Evolutionary conservation across 2,797 vertebrate genomes (phyloP).

Genomic region (Poliocrania exsul): DNA sequence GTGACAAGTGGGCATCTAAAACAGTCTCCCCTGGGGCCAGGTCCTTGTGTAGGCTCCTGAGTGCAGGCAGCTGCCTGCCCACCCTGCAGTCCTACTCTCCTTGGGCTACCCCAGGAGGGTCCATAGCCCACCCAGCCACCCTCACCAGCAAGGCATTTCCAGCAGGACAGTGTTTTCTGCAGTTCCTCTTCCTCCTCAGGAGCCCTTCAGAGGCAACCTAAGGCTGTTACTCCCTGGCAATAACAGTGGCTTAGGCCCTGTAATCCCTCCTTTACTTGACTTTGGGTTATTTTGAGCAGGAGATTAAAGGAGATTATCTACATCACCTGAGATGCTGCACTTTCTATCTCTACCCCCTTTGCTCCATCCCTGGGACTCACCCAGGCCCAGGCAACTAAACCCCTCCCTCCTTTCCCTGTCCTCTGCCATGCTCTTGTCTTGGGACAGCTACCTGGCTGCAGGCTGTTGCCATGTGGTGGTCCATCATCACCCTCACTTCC

Average conservation of each 20-base stretch:
- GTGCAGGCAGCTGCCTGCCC: background rate
- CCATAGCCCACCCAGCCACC: background rate
- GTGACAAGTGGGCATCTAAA: background rate
- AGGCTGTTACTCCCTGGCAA: conserved; percentile 38
- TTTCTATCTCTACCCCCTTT: conserved; percentile 30
- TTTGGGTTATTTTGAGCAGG: conserved; percentile 81
- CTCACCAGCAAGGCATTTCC: background rate
- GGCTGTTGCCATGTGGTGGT: background rate
- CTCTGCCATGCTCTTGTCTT: accelerated
- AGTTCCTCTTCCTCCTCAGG: background rate
- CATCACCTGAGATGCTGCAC: conserved; percentile 51
- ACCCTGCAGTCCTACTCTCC: background rate
- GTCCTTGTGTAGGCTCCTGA: background rate
- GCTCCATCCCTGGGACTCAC: background rate
- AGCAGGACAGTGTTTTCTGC: background rate
- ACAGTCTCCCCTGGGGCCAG: background rate
- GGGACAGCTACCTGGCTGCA: background rate
- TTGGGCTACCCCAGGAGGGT: background rate
- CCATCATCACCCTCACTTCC: background rate
- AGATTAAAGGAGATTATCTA: conserved; percentile 80
- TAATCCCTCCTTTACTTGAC: conserved; percentile 80
- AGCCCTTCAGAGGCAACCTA: conserved; percentile 16
- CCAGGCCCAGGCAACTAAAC: background rate
- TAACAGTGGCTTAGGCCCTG: conserved; percentile 52
- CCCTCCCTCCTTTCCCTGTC: background rate